Conservation (phyloP, 2,113 vertebrate species). For the Amblyornis subalaris region DNA sequence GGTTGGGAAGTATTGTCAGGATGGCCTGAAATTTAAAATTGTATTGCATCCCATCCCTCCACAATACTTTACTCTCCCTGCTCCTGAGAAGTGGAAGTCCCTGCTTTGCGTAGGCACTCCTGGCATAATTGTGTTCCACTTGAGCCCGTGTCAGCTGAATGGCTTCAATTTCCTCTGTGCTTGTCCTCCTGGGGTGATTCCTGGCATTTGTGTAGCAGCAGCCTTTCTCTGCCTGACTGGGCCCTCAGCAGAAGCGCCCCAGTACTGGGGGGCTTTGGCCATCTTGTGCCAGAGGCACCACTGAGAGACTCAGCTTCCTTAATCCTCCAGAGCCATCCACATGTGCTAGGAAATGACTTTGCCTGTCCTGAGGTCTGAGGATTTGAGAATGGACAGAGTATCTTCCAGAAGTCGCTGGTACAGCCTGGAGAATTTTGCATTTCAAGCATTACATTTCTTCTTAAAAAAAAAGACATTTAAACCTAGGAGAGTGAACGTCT, state of each 20-base stretch:
- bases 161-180: neutral
- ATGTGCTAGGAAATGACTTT: fast-evolving
- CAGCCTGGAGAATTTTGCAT: neutral
- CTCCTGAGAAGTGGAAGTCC: neutral
- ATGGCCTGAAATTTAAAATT: neutral
- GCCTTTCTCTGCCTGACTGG: neutral
- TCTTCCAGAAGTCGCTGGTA: neutral
- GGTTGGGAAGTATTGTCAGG: neutral
- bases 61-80: neutral
- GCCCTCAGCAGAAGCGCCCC: neutral
- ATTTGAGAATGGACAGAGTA: neutral
- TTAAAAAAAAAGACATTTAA: neutral
- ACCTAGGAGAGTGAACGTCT: neutral
- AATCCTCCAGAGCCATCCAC: neutral
- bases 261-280: neutral
- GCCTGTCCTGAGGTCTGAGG: neutral
- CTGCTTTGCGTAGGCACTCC: neutral
- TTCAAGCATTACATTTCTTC: neutral
- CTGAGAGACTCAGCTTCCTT: neutral
- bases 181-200: neutral
- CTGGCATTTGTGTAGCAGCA: neutral
- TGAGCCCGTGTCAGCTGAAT: neutral
- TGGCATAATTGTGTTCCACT: neutral
- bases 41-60: neutral
- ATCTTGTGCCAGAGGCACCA: neutral